Evolutionary conservation across 2,113 vertebrate species (phyloP).

Genomic region (Pogonocichla stellata): DNA sequence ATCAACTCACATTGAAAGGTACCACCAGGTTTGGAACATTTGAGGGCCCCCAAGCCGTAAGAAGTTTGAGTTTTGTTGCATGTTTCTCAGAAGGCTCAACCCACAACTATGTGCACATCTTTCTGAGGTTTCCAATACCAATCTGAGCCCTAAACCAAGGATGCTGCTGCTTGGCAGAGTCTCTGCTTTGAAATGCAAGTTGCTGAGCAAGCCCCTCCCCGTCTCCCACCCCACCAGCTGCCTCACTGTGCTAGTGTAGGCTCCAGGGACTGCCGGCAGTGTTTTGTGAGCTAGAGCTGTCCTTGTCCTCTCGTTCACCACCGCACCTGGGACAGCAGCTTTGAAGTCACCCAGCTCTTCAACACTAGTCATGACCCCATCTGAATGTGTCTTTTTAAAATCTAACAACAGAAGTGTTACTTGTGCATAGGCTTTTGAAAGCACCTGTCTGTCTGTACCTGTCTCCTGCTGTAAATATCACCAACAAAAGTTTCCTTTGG

Average conservation of each 20-base stretch:
- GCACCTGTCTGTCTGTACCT: slow-evolving; percentile 57
- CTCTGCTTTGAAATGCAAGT: slow-evolving; percentile 32
- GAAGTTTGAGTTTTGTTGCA: not conserved
- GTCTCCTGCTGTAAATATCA: slow-evolving; percentile 61
- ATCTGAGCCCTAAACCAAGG: not conserved
- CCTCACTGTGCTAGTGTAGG: slow-evolving; percentile 23
- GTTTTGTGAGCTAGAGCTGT: slow-evolving; percentile 31
- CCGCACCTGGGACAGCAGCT: slow-evolving; percentile 45
- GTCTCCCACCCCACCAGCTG: not conserved
- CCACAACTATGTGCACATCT: not conserved
- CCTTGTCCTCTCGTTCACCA: not conserved
- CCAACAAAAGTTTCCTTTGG: slow-evolving; percentile 62
- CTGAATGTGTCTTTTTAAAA: slow-evolving; percentile 59
- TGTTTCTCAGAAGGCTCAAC: not conserved
- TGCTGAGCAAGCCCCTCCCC: not conserved
- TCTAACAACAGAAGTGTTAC: slow-evolving; percentile 40
- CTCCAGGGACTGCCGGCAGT: slow-evolving; percentile 9
- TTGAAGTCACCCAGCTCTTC: slow-evolving; percentile 34
- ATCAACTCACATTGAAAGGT: not conserved
- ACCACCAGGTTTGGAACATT: not conserved
- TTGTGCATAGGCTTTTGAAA: slow-evolving; percentile 63
- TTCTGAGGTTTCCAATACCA: slow-evolving; percentile 3
- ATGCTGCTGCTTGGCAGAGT: slow-evolving; percentile 30
- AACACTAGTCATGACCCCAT: slow-evolving; percentile 24
- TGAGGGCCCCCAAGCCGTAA: not conserved